Evolutionary conservation across 1,140 invertebrate genomes (phyloP).

Genomic region (Yoshiicerus persimilis): DNA sequence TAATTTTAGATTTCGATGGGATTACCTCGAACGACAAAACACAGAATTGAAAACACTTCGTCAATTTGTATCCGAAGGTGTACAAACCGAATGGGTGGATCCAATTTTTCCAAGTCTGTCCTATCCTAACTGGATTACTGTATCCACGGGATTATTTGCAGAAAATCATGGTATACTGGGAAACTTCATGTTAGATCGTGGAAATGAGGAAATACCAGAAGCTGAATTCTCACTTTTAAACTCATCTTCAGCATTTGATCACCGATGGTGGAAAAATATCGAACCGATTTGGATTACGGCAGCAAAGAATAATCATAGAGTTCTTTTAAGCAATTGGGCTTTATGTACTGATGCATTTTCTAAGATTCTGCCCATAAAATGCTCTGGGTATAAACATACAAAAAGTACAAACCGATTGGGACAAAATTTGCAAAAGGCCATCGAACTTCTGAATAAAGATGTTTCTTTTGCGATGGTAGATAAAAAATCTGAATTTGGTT

Average conservation of each 20-base stretch:
- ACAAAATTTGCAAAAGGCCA: background rate
- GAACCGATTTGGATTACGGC: constrained; percentile 56
- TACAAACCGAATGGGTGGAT: constrained; percentile 51
- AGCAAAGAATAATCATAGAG: constrained; percentile 50
- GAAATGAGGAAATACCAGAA: constrained; percentile 54
- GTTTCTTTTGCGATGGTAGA: constrained; percentile 28
- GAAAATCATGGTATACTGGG: constrained; percentile 48
- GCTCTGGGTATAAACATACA: constrained; percentile 32
- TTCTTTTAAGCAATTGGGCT: constrained; percentile 50
- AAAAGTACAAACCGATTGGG: background rate
- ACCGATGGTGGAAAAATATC: constrained; percentile 54
- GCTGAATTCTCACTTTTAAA: constrained; percentile 45
- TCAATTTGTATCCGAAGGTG: constrained; percentile 51
- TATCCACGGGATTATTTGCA: constrained; percentile 50
- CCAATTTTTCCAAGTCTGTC: constrained; percentile 51
- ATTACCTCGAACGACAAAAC: constrained; percentile 51
- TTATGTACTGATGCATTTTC: constrained; percentile 56
- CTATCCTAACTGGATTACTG: constrained; percentile 52
- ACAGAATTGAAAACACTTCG: constrained; percentile 48
- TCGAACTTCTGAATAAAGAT: background rate
- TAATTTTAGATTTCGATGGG: constrained; percentile 52
- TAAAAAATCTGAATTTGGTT: too few species aligned
- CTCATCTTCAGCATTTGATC: constrained; percentile 47
- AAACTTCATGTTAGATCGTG: constrained; percentile 50
- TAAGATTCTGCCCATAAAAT: constrained; percentile 50